Evolutionary conservation across 2,113 vertebrate species (phyloP), one percentile per base, ranked within the genome.

Genomic region (Drymodes brunneopygia): DNA sequence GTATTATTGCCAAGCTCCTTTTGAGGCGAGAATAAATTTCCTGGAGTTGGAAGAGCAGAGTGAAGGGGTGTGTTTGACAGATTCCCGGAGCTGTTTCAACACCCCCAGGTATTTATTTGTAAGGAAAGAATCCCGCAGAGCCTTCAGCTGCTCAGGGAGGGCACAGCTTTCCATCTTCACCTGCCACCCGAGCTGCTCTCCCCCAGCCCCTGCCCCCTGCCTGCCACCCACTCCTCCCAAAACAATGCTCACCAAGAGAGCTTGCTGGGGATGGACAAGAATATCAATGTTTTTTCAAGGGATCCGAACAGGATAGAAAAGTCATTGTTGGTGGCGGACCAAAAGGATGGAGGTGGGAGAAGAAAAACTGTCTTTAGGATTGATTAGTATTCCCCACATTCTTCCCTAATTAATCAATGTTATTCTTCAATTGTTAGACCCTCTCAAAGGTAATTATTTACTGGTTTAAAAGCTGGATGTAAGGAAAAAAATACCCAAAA

Each of bases 21-120:
- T 94, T 93, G 97, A 98, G 97, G 98, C 86, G 92, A 97, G 96
- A 97, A 97, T 97, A 98, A 97, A 98, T 97, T 97, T 98, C 97
- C 95, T 94, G 88, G 96, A 96, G 96, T 97, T 97, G 58, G 83
- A 98, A 91, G 65, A 94, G 97, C 90, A 97, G 97, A 98, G 97
- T 97, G 97, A 97, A 98, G 97, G 97, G 96, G 91, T 96, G 60
- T 82, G 95, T 97, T 97, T 98, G 97, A 98, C 98, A 97, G 97
- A 97, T 98, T 98, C 94, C 84, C 91, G 85, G 95, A 98, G 86
- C 94, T 97, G 95, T 95, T 98, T 97, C 97, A 97, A 98, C 98
- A 98, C 98, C 97, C 98, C 98, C 98, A 98, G 98, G 98, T 98
- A 97, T 98, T 98, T 98, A 98, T 98, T 98, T 98, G 97, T 97